A percentile compares a stretch with the other conserved stretches of the same genome.
These are phyloP conservation scores for Diplolepis rosae DNA, from an alignment of 2,888 invertebrate species.

Conservation along the genomic window DNA sequence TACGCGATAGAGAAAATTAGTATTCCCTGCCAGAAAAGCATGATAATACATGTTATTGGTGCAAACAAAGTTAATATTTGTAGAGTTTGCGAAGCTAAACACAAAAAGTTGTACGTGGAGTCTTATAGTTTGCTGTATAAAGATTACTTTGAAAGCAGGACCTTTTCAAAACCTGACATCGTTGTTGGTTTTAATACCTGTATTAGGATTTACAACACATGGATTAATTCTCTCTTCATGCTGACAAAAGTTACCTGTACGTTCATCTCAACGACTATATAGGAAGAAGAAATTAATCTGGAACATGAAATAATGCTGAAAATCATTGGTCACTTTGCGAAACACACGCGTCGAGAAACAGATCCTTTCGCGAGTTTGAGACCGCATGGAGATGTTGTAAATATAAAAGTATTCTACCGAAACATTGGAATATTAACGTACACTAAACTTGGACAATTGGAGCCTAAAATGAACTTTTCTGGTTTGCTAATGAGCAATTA, in stretches of 20 bases:
- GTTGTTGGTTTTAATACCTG: constrained; percentile 59
- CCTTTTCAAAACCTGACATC: constrained; percentile 57
- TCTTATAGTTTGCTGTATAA: constrained; percentile 51
- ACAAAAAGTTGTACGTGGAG: constrained; percentile 51
- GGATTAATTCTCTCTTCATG: background rate
- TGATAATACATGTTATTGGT: constrained; percentile 67
- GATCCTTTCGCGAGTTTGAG: constrained; percentile 63
- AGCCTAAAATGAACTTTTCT: background rate
- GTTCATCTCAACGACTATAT: background rate
- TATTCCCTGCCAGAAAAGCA: constrained; percentile 19
- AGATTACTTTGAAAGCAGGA: constrained; percentile 48
- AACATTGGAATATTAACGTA: background rate
- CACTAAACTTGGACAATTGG: constrained; percentile 1
- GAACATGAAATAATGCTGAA: constrained; percentile 10
- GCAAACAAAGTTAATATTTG: constrained; percentile 59
- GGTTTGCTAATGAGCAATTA: background rate
- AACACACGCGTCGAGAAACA: constrained; percentile 45
- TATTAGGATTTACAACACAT: background rate
- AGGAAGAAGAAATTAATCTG: background rate
- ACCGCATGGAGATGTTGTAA: constrained; percentile 63
- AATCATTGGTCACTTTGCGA: constrained; percentile 16
- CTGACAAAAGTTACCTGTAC: background rate
- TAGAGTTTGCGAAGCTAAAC: constrained; percentile 48
- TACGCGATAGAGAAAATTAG: constrained; percentile 56
- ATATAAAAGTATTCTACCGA: constrained; percentile 9